Evolutionary conservation across 2,113 vertebrate genomes (phyloP).

Genomic region (Tor tambroides): DNA sequence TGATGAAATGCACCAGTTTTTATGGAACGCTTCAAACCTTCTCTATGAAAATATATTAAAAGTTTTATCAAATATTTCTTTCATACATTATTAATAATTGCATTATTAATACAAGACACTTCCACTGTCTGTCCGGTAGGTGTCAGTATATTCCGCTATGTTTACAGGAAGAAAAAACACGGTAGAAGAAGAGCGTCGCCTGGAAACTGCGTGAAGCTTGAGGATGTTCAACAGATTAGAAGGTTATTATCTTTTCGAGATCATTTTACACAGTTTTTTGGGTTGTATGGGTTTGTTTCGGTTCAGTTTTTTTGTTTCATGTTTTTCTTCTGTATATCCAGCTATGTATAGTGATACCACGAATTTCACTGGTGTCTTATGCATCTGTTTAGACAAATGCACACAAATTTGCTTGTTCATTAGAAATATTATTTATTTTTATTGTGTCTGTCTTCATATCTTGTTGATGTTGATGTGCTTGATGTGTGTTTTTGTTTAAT

Average conservation of each 20-base stretch:
- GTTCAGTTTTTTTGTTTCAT: not conserved
- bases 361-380: not conserved
- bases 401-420: not conserved
- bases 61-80: not conserved
- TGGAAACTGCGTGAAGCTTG: constrained; percentile 5
- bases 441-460: not conserved
- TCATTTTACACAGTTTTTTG: not conserved
- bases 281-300: not conserved
- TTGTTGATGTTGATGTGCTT: not conserved
- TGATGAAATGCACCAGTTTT: not conserved
- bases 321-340: not conserved
- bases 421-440: not conserved
- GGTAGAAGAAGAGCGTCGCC: constrained; percentile 41
- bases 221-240: not conserved
- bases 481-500: not conserved
- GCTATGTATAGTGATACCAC: not conserved
- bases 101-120: not conserved
- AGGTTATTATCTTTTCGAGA: not conserved
- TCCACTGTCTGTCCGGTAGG: not conserved
- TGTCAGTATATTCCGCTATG: not conserved
- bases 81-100: not conserved
- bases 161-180: not conserved
- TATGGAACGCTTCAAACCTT: not conserved
- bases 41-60: not conserved
- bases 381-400: not conserved